Conservation (phyloP, 2,888 invertebrate genomes). For the Drosophila yooni region DNA sequence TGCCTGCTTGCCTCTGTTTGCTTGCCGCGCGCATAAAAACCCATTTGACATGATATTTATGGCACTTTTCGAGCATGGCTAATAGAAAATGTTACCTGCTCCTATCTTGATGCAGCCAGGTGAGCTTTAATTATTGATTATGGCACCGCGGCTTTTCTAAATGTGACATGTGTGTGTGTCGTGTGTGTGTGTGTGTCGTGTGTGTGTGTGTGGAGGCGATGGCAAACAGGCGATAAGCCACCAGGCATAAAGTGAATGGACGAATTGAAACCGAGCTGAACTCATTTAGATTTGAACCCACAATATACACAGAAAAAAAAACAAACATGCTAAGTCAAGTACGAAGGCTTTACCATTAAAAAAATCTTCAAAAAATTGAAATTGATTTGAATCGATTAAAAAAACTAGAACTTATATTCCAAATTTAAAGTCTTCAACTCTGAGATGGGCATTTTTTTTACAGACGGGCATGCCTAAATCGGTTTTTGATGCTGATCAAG, state of each 20-base stretch:
- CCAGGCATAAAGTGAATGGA: constrained; percentile 41
- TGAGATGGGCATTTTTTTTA: not conserved
- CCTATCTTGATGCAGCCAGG: constrained; percentile 66
- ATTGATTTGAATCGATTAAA: not conserved
- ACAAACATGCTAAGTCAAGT: not conserved
- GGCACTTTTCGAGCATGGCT: constrained; percentile 52
- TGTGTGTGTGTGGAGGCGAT: constrained; percentile 28
- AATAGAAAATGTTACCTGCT: constrained; percentile 44
- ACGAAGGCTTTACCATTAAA: not conserved
- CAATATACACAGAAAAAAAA: not conserved
- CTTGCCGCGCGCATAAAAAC: constrained; percentile 59
- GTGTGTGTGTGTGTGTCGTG: constrained; percentile 1
- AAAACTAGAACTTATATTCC: not conserved
- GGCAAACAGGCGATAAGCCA: constrained; percentile 58
- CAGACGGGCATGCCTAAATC: not conserved
- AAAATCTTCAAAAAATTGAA: not conserved
- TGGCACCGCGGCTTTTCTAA: constrained; percentile 32
- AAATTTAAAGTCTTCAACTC: not conserved
- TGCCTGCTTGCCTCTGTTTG: constrained; percentile 7
- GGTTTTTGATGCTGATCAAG: not conserved
- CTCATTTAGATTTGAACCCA: constrained; percentile 19
- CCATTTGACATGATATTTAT: constrained; percentile 74
- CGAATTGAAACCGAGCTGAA: constrained; percentile 27
- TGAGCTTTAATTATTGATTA: constrained; percentile 76
- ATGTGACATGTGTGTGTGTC: not conserved